Conservation (phyloP, 1,140 invertebrate species). For the Mylabris phalerata region DNA sequence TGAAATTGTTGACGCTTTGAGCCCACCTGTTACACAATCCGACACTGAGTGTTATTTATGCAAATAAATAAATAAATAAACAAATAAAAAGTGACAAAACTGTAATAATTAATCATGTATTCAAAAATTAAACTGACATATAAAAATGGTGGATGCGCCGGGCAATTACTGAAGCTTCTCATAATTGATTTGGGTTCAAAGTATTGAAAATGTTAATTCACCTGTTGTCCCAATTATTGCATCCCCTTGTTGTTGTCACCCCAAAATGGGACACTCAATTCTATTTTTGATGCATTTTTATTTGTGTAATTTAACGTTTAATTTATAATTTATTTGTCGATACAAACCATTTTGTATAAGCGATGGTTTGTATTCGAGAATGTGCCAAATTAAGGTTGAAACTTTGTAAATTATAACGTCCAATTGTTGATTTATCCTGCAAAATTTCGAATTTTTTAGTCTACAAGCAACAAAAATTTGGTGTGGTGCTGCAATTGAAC, state of each 20-base stretch:
- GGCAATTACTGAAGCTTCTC: not conserved
- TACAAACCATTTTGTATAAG: constrained; percentile 20
- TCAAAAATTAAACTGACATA: too few species aligned
- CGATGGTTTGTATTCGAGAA: not conserved
- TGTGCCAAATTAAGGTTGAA: not conserved
- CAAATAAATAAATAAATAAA: too few species aligned
- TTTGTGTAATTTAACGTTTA: too few species aligned
- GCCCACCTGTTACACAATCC: not conserved
- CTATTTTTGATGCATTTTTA: too few species aligned
- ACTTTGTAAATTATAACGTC: constrained; percentile 23
- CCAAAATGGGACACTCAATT: too few species aligned
- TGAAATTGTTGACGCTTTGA: not conserved
- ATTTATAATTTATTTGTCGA: too few species aligned
- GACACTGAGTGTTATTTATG: not conserved
- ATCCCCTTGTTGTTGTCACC: too few species aligned
- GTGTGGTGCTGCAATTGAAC: constrained; percentile 34
- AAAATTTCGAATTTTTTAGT: too few species aligned
- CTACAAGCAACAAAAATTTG: constrained; percentile 17
- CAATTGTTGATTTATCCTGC: constrained; percentile 1
- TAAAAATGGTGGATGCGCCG: constrained; percentile 5
- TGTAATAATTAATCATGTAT: too few species aligned
- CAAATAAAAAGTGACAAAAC: too few species aligned
- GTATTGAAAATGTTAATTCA: not conserved
- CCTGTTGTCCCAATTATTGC: too few species aligned
- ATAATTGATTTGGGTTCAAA: not conserved